Percentiles rank a stretch among this genome's conserved stretches.
These are phyloP conservation scores for Leptarthrus brevirostris DNA, from an alignment of 2,888 invertebrate species.

Conservation along the genomic window DNA sequence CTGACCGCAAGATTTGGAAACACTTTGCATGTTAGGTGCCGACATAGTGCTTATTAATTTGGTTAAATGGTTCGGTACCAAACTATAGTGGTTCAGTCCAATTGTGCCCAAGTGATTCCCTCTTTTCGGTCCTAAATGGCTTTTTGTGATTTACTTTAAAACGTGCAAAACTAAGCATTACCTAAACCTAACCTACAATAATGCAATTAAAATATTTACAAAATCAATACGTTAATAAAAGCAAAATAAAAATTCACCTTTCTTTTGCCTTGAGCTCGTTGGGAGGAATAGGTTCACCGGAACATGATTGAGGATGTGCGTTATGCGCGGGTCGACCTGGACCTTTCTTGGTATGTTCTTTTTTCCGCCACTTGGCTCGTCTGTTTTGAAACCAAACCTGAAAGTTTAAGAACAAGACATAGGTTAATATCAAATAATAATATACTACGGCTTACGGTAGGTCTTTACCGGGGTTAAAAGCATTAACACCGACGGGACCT, in stretches of 20 bases:
- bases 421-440: neutral
- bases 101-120: no score
- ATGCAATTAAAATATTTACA: no score
- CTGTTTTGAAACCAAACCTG: conserved; percentile 99
- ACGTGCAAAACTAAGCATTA: no score
- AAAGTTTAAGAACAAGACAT: conserved; percentile 62
- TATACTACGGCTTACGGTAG: neutral
- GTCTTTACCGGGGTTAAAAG: neutral
- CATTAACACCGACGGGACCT: neutral
- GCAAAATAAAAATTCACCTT: conserved; percentile 68
- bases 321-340: conserved; percentile 98
- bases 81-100: no score
- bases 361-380: conserved; percentile 98
- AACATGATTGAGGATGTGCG: conserved; percentile 97
- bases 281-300: conserved; percentile 95
- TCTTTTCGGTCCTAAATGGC: no score
- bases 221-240: no score
- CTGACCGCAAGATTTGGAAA: no score
- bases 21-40: no score
- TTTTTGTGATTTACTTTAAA: no score
- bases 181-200: no score
- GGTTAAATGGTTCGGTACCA: no score
- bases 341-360: conserved; percentile 98
- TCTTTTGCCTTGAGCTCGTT: conserved; percentile 88
- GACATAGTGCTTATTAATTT: no score